Evolutionary conservation across 1,140 invertebrate genomes (phyloP).

Genomic region (Globodera ellingtonae): DNA sequence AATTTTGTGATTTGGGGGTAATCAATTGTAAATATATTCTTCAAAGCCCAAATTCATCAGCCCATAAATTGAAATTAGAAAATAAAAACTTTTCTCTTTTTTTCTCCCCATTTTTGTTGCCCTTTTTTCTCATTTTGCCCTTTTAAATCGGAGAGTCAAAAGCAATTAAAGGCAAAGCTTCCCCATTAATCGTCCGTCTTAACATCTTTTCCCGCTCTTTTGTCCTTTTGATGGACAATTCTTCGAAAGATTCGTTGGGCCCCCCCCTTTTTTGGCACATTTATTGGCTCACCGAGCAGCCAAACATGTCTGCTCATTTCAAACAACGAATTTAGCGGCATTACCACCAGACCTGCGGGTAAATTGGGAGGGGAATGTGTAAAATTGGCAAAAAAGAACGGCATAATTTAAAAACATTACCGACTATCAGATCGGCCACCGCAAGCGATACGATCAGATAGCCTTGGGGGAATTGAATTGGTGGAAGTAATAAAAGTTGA

Average conservation of each 20-base stretch:
- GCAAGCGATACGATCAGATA: conserved; percentile 64
- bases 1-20: too few species aligned
- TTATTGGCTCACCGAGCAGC: conserved; percentile 53
- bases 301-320: conserved; percentile 64
- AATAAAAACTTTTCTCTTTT: too few species aligned
- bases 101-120: neutral
- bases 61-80: too few species aligned
- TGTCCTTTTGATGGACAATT: neutral
- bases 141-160: conserved; percentile 10
- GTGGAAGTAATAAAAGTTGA: conserved; percentile 1
- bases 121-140: conserved; percentile 19
- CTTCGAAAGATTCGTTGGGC: neutral
- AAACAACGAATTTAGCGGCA: conserved; percentile 63
- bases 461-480: conserved; percentile 21
- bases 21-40: too few species aligned
- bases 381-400: neutral
- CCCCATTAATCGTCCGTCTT: neutral
- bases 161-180: conserved; percentile 1
- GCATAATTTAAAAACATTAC: conserved; percentile 2
- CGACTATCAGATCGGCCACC: conserved; percentile 63
- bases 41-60: too few species aligned
- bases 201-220: conserved; percentile 10
- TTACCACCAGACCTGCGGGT: conserved; percentile 54
- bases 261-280: conserved; percentile 6
- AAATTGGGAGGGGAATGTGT: neutral